Evolutionary conservation across 1,140 invertebrate species (phyloP).

Genomic region (Temnothorax nylanderi): DNA sequence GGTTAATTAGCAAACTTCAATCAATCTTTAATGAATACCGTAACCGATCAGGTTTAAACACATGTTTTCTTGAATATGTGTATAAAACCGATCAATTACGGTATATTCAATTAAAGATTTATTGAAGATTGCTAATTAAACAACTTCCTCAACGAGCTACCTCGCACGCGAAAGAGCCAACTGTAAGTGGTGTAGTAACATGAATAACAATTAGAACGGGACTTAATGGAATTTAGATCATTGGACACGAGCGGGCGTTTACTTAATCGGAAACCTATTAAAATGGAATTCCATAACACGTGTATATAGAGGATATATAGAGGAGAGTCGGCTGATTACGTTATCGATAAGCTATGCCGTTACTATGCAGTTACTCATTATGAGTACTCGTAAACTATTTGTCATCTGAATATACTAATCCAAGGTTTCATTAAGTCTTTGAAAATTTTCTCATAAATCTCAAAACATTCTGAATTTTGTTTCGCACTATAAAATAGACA

Average conservation of each 20-base stretch:
- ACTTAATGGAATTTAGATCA: constrained; percentile 70
- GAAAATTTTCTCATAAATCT: neutral
- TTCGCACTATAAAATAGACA: neutral
- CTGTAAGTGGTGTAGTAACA: constrained; percentile 41
- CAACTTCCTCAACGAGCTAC: constrained; percentile 19
- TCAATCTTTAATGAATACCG: neutral
- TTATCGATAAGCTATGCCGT: constrained; percentile 66
- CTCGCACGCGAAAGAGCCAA: constrained; percentile 35
- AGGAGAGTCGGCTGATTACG: constrained; percentile 65
- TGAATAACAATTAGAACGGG: constrained; percentile 71
- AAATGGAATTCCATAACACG: constrained; percentile 68
- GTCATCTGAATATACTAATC: constrained; percentile 53
- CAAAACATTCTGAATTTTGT: neutral
- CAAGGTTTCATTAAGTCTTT: neutral
- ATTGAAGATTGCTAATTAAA: constrained; percentile 22
- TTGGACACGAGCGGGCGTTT: constrained; percentile 53
- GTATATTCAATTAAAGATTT: constrained; percentile 13
- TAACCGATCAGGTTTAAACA: neutral
- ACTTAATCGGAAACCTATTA: constrained; percentile 71
- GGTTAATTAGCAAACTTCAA: neutral
- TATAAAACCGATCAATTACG: neutral
- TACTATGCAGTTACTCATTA: constrained; percentile 40
- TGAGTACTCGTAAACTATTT: constrained; percentile 54
- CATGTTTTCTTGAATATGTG: neutral
- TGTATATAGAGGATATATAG: neutral